These are phyloP conservation scores for Pocota personata DNA, from an alignment of 2,888 invertebrate genomes.

Conservation along the genomic window DNA sequence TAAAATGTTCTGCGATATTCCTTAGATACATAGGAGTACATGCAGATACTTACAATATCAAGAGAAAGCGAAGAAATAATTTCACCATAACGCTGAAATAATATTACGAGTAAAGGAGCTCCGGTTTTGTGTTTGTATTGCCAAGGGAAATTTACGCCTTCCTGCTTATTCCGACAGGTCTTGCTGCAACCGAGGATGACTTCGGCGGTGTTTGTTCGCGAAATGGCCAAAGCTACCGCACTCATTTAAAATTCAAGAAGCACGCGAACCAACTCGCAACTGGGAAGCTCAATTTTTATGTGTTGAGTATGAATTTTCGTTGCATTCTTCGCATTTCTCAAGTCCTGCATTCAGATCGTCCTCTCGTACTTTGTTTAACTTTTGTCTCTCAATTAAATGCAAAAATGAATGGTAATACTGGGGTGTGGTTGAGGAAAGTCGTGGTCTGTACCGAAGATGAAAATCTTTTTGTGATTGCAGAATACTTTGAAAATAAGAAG, in stretches of 20 bases:
- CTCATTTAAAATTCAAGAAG: slow-evolving; percentile 61
- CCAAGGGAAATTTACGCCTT: slow-evolving; percentile 49
- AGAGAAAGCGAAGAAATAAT: slow-evolving; percentile 59
- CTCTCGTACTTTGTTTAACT: slow-evolving; percentile 38
- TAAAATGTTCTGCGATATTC: not conserved
- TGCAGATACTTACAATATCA: not conserved
- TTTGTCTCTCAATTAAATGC: slow-evolving; percentile 65
- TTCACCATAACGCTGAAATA: slow-evolving; percentile 59
- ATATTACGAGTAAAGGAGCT: slow-evolving; percentile 54
- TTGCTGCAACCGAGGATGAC: not conserved
- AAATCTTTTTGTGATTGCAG: not conserved
- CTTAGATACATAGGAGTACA: not conserved
- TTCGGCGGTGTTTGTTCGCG: slow-evolving; percentile 5
- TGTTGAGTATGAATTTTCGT: not conserved
- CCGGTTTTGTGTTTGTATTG: not conserved
- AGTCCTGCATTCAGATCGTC: slow-evolving; percentile 23
- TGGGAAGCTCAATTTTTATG: not conserved
- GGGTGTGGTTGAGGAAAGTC: not conserved
- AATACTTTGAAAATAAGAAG: not conserved
- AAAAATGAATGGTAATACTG: slow-evolving; percentile 16
- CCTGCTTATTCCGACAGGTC: slow-evolving; percentile 14
- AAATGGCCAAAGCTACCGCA: not conserved
- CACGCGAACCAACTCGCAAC: slow-evolving; percentile 32
- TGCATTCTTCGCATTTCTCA: not conserved
- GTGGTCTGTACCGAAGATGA: not conserved